These are phyloP conservation scores for Drosophila eugracilis DNA, from an alignment of 1,140 invertebrate genomes.

Conservation along the genomic window DNA sequence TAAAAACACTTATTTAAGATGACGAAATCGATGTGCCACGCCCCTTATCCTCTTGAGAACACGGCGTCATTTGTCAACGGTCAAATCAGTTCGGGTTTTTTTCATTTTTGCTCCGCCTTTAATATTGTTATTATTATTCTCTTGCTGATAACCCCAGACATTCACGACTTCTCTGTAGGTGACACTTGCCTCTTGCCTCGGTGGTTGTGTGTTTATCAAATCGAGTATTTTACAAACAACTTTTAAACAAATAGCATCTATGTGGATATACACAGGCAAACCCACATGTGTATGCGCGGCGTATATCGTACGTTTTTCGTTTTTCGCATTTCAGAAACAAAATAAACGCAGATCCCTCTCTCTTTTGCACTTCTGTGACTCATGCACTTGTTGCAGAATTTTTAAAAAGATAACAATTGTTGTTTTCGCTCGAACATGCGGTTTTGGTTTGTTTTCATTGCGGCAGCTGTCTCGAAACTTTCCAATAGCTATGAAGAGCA, in stretches of 20 bases:
- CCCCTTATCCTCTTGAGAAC: neutral
- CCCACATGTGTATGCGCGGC: slow-evolving; percentile 8
- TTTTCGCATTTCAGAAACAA: slow-evolving; percentile 59
- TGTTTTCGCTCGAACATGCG: slow-evolving; percentile 44
- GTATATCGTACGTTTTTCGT: slow-evolving; percentile 30
- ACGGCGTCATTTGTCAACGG: slow-evolving; percentile 52
- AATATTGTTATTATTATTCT: slow-evolving; percentile 60
- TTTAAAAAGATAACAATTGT: slow-evolving; percentile 63
- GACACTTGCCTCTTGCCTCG: slow-evolving; percentile 39
- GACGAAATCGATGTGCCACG: slow-evolving; percentile 15
- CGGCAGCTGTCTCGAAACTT: slow-evolving; percentile 37
- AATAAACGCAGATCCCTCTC: slow-evolving; percentile 61
- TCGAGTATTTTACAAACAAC: slow-evolving; percentile 47
- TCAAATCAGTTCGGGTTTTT: slow-evolving; percentile 55
- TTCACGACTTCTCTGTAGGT: slow-evolving; percentile 44
- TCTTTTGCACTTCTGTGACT: slow-evolving; percentile 62
- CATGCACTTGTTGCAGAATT: slow-evolving; percentile 81
- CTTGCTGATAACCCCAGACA: slow-evolving; percentile 65
- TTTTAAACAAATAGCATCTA: slow-evolving; percentile 55
- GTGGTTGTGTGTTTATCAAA: slow-evolving; percentile 56
- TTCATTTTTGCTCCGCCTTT: slow-evolving; percentile 34
- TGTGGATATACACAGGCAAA: slow-evolving; percentile 2
- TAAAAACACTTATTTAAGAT: neutral
- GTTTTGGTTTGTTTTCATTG: slow-evolving; percentile 48
- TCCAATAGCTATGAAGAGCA: slow-evolving; percentile 33